Evolutionary conservation across 30 jellyfish, hydroid and myxozoan genomes (phyloP).

Genomic region (Turritopsis dohrnii): DNA sequence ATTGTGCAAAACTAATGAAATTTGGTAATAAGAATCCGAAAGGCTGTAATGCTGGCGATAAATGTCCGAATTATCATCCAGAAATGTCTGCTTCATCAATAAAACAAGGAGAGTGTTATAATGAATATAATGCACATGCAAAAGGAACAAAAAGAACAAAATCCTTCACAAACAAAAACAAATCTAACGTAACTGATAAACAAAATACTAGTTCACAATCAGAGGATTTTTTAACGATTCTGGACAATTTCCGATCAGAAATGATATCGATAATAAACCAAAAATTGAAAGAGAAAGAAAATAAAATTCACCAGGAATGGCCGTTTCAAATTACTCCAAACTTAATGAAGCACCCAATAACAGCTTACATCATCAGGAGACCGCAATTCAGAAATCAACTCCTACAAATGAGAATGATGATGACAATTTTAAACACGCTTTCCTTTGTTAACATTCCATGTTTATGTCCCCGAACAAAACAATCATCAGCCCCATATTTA

Average conservation of each 20-base stretch:
- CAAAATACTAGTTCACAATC: background rate
- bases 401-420: too few relatives aligned
- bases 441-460: too few relatives aligned
- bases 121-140: background rate
- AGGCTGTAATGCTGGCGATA: background rate
- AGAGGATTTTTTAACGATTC: background rate
- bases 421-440: too few relatives aligned
- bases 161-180: background rate
- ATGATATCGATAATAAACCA: background rate
- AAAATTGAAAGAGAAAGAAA: too few relatives aligned
- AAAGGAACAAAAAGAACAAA: background rate
- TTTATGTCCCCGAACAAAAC: too few relatives aligned
- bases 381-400: too few relatives aligned
- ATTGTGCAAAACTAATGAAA: background rate
- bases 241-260: background rate
- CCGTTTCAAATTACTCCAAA: too few relatives aligned
- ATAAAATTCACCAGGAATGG: too few relatives aligned
- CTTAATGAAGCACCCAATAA: too few relatives aligned
- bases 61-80: background rate
- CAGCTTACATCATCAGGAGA: too few relatives aligned
- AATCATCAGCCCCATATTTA: too few relatives aligned
- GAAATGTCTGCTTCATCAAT: background rate
- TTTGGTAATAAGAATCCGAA: background rate
- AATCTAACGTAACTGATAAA: too few relatives aligned
- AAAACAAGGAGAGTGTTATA: background rate